Evolutionary conservation across 2,888 invertebrate genomes (phyloP), one percentile per base, ranked within the genome.

Genomic region (Agrochola macilenta): DNA sequence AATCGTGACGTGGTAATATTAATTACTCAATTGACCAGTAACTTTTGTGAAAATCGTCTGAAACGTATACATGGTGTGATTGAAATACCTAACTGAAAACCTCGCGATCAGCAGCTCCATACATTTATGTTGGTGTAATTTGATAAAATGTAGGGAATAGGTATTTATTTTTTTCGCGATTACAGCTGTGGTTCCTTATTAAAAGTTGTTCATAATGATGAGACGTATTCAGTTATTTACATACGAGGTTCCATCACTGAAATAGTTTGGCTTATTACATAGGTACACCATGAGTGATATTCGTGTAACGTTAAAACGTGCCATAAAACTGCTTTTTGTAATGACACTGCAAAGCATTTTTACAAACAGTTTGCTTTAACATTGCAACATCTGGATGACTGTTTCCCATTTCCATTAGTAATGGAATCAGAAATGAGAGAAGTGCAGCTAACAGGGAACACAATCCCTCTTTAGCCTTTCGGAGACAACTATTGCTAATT

Each of bases 391-490:
- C 49, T n/a, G n/a, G 14, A 12, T 12, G 43, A 35, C 5, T 76
- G 11, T 61, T 66, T 5, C 2, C 2, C 0, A 68, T 68, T 63
- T 39, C 30, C 17, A 8, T 57, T 66, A 66, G 26, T 39, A 66
- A 69, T 46, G 7, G 23, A 69, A 35, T 46, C 12, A 66, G 23
- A 58, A 58, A 78, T 70, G 20, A 39, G 43, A 26, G 61, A 17
- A 81, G 26, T 76, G 61, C 66, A 58, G 43, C 52, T 43, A 12
- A 63, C n/a, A 52, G 43, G 14, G 7, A 60, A 43, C n/a, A 9
- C 23, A 66, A 80, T 70, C 66, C 46, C 30, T 52, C 35, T 46
- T 70, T 63, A 71, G 35, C 57, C 35, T 68, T 39, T 82, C 17
- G 64, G 17, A 63, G 52, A 26, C 35, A 52, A 52, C 68, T 30